Evolutionary conservation across 2,113 vertebrate species (phyloP), one percentile per base, ranked within the genome.

Genomic region (Ploceus nigricollis): DNA sequence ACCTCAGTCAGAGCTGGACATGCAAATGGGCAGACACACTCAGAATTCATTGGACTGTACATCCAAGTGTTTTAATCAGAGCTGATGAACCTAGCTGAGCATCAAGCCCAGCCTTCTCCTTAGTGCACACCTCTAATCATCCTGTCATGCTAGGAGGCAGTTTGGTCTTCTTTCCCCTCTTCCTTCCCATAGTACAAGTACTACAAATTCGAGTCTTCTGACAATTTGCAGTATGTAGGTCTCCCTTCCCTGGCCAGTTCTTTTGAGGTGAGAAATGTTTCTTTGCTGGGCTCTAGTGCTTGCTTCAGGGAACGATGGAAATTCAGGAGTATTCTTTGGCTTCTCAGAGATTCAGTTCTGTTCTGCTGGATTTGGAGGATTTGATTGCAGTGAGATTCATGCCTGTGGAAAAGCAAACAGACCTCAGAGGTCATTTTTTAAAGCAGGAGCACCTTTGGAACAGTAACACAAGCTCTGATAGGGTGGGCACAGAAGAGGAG

Each of bases 351-450:
- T 63, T 68, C 47, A 39, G 0, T 68, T 95, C 54, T 90, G 58
- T 92, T 73, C n/a, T 80, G 23, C n/a, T 58, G 68, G 42, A 57
- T 73, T 78, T 69, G 58, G 51, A 86, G 47, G 69, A 81, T 87
- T 84, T 91, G 60, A 47, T 40, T 89, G 37, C 56, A 53, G 35
- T 71, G 58, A 70, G 51, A 80, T n/a, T 51, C 58, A 78, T 91
- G 92, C 47, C n/a, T 48, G 31, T 90, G 79, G 58, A 93, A 94
- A 96, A 88, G 53, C 82, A 86, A 86, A 54, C 63, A 89, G 75
- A 79, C 35, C 47, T 76, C 57, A 60, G 56, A 71, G 83, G 68
- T 89, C 3, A 35, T 90, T 92, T 88, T 92, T 75, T 68, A 90
- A 79, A 85, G 44, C 79, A 82, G 66, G 17, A 88, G 21, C 40